phyloP scores from a whole-genome alignment of 2,797 vertebrate species.

The Xenops minutus region DNA sequence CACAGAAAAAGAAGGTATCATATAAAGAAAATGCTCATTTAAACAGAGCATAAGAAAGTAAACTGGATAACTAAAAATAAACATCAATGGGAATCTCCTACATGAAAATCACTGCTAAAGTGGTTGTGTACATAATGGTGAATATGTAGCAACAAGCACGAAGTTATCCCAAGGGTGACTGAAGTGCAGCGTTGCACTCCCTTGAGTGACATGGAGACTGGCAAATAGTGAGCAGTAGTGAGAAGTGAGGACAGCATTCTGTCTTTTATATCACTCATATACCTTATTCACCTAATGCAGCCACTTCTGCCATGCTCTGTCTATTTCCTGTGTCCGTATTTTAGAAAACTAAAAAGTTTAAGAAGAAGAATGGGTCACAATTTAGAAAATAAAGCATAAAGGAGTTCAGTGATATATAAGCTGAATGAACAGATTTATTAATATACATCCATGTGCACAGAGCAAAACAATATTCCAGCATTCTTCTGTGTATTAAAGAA shows the following conservation, averaged over 20 bases:
- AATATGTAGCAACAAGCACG: background rate
- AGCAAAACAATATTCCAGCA: background rate
- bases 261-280: background rate
- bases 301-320: background rate
- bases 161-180: background rate
- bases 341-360: background rate
- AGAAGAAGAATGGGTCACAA: background rate
- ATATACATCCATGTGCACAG: background rate
- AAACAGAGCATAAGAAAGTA: conserved; percentile 19
- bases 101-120: conserved; percentile 18
- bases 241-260: background rate
- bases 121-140: background rate
- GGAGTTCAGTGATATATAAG: background rate
- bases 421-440: background rate
- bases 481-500: background rate
- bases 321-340: background rate
- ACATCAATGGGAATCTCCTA: conserved; percentile 62
- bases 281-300: background rate
- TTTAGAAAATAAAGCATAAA: background rate
- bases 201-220: background rate
- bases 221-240: background rate
- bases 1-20: conserved; percentile 65
- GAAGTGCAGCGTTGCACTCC: background rate
- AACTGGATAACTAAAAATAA: conserved; percentile 67
- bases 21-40: conserved; percentile 43